Conservation (phyloP, 2,797 vertebrate genomes). For the Anguilla marmorata region DNA sequence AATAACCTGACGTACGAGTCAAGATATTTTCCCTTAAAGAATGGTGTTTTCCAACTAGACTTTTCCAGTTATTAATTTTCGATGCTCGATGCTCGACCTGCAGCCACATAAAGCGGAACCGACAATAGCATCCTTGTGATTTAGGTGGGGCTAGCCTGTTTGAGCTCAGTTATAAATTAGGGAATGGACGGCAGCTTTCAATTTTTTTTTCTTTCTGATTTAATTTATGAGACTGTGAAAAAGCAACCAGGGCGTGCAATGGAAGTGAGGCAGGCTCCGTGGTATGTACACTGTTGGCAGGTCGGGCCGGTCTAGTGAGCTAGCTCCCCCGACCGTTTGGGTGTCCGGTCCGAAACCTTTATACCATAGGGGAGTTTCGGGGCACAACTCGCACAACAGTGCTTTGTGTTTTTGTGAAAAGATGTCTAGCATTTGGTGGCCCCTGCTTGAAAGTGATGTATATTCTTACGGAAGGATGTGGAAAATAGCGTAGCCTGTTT, state of each 20-base stretch:
- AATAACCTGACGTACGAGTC: not conserved
- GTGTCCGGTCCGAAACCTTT: not conserved
- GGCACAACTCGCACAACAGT: not conserved
- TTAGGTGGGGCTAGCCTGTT: slow-evolving; percentile 56
- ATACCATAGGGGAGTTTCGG: not conserved
- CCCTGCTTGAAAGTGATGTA: not conserved
- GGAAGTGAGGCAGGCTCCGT: slow-evolving; percentile 43
- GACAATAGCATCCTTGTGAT: slow-evolving; percentile 46
- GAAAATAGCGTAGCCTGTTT: not conserved
- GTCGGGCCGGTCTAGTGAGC: slow-evolving; percentile 48
- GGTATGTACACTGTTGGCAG: slow-evolving; percentile 47
- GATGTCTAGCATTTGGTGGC: not conserved
- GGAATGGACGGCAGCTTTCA: slow-evolving; percentile 40
- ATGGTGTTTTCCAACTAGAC: not conserved
- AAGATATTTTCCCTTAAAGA: slow-evolving; percentile 2
- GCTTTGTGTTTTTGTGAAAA: not conserved
- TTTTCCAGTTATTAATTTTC: slow-evolving; percentile 19
- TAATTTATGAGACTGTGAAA: slow-evolving; percentile 54
- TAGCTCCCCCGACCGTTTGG: slow-evolving; percentile 43
- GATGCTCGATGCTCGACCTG: not conserved
- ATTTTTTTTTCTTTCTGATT: slow-evolving; percentile 28
- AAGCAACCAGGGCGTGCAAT: slow-evolving; percentile 39
- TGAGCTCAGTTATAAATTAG: slow-evolving; percentile 55
- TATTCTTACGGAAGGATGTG: not conserved
- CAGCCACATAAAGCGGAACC: slow-evolving; percentile 1